Evolutionary conservation across 2,113 vertebrate species (phyloP).

Genomic region (Cephalopterus ornatus): DNA sequence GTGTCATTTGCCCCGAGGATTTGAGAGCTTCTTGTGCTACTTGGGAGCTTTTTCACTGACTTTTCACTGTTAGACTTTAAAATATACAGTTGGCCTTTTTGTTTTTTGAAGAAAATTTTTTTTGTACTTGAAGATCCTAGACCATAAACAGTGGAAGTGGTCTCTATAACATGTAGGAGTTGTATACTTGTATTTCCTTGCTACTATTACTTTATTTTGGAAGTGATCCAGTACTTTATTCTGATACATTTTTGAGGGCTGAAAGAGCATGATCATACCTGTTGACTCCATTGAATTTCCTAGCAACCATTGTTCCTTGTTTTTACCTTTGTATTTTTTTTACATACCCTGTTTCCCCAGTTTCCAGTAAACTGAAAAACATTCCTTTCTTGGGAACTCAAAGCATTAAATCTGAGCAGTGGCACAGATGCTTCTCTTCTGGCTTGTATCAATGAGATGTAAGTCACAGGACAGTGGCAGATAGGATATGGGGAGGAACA

Average conservation of each 20-base stretch:
- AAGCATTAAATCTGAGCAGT: not conserved
- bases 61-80: not conserved
- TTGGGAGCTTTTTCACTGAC: not conserved
- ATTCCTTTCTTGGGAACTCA: not conserved
- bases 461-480: not conserved
- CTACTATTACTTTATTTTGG: constrained; percentile 6
- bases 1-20: not conserved
- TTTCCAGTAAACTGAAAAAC: constrained; percentile 6
- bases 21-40: not conserved
- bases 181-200: not conserved
- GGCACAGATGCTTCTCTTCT: not conserved
- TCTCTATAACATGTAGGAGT: not conserved
- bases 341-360: not conserved
- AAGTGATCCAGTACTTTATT: constrained; percentile 26
- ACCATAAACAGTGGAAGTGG: not conserved
- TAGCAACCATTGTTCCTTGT: constrained; percentile 44
- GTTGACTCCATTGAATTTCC: not conserved
- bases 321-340: not conserved
- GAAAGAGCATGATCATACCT: constrained; percentile 32
- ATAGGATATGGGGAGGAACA: not conserved
- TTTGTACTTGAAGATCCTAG: not conserved
- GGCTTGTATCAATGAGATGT: not conserved
- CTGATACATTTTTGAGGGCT: not conserved
- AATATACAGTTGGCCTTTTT: not conserved
- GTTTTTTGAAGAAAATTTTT: not conserved